phyloP scores from a whole-genome alignment of 2,113 vertebrate species.

The Promerops cafer region DNA sequence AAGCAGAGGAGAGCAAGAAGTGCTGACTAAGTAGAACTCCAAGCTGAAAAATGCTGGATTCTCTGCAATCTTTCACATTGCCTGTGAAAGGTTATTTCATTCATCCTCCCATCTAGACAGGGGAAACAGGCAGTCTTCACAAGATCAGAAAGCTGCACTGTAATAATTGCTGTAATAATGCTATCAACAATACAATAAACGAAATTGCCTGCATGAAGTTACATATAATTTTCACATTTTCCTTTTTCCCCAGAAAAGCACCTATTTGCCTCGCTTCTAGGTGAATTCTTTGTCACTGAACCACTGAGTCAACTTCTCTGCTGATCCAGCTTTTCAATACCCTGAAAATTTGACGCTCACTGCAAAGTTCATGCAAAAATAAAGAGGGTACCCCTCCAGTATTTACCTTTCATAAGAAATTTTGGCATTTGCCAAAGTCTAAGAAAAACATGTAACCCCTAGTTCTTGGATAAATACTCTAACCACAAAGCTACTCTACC shows the following conservation, averaged over 20 bases:
- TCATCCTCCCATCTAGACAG: not conserved
- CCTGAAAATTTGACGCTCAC: not conserved
- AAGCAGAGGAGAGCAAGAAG: not conserved
- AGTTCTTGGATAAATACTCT: not conserved
- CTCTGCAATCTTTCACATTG: not conserved
- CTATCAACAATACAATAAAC: not conserved
- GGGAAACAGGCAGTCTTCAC: not conserved
- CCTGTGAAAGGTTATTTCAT: not conserved
- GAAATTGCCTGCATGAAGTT: not conserved
- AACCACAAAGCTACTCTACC: not conserved
- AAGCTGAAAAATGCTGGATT: not conserved
- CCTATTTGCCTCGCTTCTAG: not conserved
- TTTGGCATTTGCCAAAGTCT: not conserved
- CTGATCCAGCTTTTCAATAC: not conserved
- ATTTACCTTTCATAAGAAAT: not conserved
- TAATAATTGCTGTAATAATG: not conserved
- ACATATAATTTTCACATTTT: not conserved
- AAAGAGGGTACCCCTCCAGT: accelerated
- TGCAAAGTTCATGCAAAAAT: not conserved
- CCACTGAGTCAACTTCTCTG: not conserved
- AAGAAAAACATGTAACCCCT: not conserved
- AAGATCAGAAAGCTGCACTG: not conserved
- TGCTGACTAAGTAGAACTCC: not conserved
- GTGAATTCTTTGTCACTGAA: not conserved
- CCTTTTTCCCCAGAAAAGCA: not conserved